Base-by-base conservation (phyloP, 1,140 invertebrate species). In the Drosophila eugracilis region DNA sequence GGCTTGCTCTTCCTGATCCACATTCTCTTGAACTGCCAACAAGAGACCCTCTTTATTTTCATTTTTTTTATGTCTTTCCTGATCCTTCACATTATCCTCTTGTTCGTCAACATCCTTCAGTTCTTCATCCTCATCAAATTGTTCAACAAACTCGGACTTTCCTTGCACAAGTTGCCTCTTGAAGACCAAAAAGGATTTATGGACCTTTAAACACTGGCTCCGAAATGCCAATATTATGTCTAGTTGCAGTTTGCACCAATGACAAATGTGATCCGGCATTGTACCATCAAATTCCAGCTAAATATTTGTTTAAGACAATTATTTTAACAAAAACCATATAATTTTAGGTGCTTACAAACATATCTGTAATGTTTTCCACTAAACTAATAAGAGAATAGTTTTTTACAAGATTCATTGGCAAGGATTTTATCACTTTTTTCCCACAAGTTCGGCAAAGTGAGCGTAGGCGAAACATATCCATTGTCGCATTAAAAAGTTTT, bases 331-430 rank as follows among this genome's bases (percentile, higher is more conserved):
- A 28, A 6, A 6, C 21, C n/a, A n/a, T 4, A 4, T 0, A 39
- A n/a, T 30, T 28, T 7, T 5, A 45, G 12, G 24, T 24, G 47
- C 75, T 75, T 2, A 72, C 7, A 4, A 3, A 76, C 57, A 85
- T 72, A 37, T 84, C 80, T n/a, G 75, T 58, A 3, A 84, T 72
- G 5, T 85, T 73, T 42, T 84, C 71, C 22, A 84, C 54, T 15
- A 84, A 26, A 30, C 45, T 62, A 14, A 84, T 50, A 3, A 79
- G 24, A 0, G 36, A 15, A 3, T 72, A 79, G 32, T 79, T 75
- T n/a, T n/a, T n/a, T n/a, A n/a, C n/a, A n/a, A n/a, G n/a, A n/a
- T n/a, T n/a, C n/a, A n/a, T n/a, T n/a, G n/a, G n/a, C n/a, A n/a
- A n/a, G n/a, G n/a, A n/a, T n/a, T n/a, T n/a, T n/a, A n/a, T n/a